Percentiles rank a stretch among this genome's conserved stretches.
Evolutionary conservation across 2,113 vertebrate species (phyloP).

Genomic region (Oxyruncus cristatus): DNA sequence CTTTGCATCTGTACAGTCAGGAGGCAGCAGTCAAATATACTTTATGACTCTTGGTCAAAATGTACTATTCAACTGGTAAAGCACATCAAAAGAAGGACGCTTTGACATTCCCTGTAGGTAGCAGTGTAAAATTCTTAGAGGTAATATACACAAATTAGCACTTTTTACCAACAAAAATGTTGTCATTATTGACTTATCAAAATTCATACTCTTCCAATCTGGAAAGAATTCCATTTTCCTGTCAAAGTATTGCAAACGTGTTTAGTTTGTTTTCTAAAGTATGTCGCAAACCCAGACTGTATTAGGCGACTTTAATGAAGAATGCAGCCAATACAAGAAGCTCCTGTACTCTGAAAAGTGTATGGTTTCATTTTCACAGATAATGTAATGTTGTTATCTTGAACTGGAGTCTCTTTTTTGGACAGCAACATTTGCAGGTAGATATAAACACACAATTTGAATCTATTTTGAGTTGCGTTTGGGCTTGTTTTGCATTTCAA

Average conservation of each 20-base stretch:
- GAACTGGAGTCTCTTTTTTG: slow-evolving; percentile 36
- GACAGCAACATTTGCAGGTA: slow-evolving; percentile 15
- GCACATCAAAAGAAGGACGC: slow-evolving; percentile 28
- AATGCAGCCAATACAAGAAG: slow-evolving; percentile 44
- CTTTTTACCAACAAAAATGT: slow-evolving; percentile 27
- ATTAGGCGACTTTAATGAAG: slow-evolving; percentile 46
- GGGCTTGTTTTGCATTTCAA: background rate
- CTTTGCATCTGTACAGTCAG: slow-evolving; percentile 88
- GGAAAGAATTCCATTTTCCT: background rate
- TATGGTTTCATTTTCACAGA: slow-evolving; percentile 54
- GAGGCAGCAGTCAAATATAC: slow-evolving; percentile 92
- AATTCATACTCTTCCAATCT: background rate
- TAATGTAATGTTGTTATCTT: slow-evolving; percentile 47
- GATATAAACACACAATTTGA: background rate
- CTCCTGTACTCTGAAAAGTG: slow-evolving; percentile 43
- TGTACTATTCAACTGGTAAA: slow-evolving; percentile 88
- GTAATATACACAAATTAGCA: slow-evolving; percentile 49
- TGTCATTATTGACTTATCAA: slow-evolving; percentile 14
- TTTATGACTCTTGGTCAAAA: slow-evolving; percentile 95
- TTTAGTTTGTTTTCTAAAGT: slow-evolving; percentile 48
- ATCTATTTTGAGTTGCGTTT: background rate
- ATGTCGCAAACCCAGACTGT: slow-evolving; percentile 29
- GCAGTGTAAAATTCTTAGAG: slow-evolving; percentile 23
- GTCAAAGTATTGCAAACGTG: background rate
- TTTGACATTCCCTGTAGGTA: slow-evolving; percentile 30